A percentile compares a stretch with the other conserved stretches of the same genome.
These are phyloP conservation scores for Lycaena phlaeas DNA, from an alignment of 2,888 invertebrate genomes.

Conservation along the genomic window DNA sequence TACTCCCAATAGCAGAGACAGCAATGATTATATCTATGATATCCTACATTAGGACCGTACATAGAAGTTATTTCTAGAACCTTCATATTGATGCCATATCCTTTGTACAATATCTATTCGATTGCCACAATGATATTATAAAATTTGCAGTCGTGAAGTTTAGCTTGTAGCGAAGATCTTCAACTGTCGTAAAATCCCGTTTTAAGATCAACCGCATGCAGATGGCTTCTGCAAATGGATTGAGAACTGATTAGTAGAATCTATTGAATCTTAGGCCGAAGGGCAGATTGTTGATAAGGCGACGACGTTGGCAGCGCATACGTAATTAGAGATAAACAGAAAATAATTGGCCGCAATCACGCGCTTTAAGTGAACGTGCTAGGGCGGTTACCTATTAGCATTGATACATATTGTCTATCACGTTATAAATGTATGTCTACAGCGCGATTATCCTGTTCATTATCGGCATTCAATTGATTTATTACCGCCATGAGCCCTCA, in stretches of 20 bases:
- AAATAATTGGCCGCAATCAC: conserved; percentile 72
- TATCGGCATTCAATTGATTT: no score
- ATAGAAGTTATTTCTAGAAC: no score
- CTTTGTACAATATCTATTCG: background rate
- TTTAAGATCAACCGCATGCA: conserved; percentile 26
- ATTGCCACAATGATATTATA: conserved; percentile 4
- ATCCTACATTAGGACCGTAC: no score
- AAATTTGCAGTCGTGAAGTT: conserved; percentile 1
- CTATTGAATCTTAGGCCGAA: conserved; percentile 66
- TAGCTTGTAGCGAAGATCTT: conserved; percentile 8
- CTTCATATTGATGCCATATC: no score
- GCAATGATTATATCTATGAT: no score
- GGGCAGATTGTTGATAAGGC: conserved; percentile 66
- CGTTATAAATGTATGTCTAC: no score
- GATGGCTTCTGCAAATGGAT: conserved; percentile 56
- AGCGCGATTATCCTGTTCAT: no score
- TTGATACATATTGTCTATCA: conserved; percentile 13
- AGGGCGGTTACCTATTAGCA: conserved; percentile 31
- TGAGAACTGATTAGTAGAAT: conserved; percentile 59
- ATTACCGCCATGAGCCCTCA: no score
- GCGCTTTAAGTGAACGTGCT: conserved; percentile 53
- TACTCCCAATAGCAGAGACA: no score
- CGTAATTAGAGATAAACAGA: conserved; percentile 73
- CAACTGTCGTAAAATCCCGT: conserved; percentile 16
- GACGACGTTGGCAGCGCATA: conserved; percentile 64